These are phyloP conservation scores for Percopsis transmontana DNA, from an alignment of 2,113 vertebrate species.

Conservation along the genomic window DNA sequence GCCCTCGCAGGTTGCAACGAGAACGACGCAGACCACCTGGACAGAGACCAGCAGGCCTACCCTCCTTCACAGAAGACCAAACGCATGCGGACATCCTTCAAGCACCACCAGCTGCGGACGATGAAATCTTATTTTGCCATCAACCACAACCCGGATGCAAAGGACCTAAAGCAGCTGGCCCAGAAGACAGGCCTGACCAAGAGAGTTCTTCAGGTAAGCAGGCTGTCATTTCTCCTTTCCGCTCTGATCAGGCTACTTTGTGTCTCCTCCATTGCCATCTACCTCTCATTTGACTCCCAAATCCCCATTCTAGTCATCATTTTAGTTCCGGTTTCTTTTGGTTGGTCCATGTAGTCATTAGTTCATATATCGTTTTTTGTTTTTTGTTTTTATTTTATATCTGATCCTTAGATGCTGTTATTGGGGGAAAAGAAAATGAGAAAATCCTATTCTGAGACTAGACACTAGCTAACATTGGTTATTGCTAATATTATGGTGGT, in stretches of 20 bases:
- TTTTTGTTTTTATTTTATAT: slow-evolving; percentile 19
- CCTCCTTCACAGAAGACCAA: slow-evolving; percentile 97
- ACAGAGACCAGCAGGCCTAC: slow-evolving; percentile 97
- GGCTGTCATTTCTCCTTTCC: slow-evolving; percentile 9
- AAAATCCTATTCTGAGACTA: slow-evolving; percentile 16
- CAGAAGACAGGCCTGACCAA: slow-evolving; percentile 99
- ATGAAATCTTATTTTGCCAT: slow-evolving; percentile 99
- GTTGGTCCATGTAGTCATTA: slow-evolving; percentile 59
- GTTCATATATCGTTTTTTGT: slow-evolving; percentile 52
- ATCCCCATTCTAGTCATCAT: slow-evolving; percentile 44
- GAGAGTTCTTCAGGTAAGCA: slow-evolving; percentile 99
- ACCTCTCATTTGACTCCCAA: slow-evolving; percentile 47
- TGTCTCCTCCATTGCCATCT: slow-evolving; percentile 22
- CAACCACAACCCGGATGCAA: slow-evolving; percentile 99
- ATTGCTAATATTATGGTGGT: slow-evolving; percentile 24
- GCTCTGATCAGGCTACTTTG: slow-evolving; percentile 50
- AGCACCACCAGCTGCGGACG: slow-evolving; percentile 99
- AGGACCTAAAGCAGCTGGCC: slow-evolving; percentile 99
- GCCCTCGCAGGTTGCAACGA: slow-evolving; percentile 91
- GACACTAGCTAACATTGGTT: slow-evolving; percentile 29
- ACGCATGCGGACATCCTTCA: slow-evolving; percentile 98
- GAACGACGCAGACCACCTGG: slow-evolving; percentile 95
- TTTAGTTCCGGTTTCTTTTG: slow-evolving; percentile 47
- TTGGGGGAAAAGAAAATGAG: slow-evolving; percentile 29
- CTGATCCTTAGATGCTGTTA: slow-evolving; percentile 8